Conservation (phyloP, 2,888 invertebrate genomes). For the Chrysina gloriosa region DNA sequence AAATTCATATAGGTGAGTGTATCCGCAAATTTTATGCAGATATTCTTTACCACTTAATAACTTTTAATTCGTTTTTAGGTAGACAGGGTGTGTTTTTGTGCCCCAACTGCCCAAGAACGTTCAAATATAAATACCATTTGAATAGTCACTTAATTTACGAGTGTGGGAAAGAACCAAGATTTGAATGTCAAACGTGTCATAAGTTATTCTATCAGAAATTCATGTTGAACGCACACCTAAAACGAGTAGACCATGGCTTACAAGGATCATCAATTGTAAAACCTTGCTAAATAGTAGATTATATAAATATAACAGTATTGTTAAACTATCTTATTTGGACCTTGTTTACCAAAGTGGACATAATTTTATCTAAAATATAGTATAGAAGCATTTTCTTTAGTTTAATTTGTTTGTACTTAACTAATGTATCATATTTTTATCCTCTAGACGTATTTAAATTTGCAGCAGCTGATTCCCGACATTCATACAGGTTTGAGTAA, state of each 20-base stretch:
- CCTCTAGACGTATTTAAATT: no score
- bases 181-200: slow-evolving; percentile 35
- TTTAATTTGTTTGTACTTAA: no score
- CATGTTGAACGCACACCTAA: slow-evolving; percentile 36
- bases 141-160: slow-evolving; percentile 80
- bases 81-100: slow-evolving; percentile 59
- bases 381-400: no score
- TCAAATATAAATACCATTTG: slow-evolving; percentile 77
- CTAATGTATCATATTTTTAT: no score
- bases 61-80: slow-evolving; percentile 15
- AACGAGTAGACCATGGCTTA: slow-evolving; percentile 36
- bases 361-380: no score
- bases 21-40: not conserved
- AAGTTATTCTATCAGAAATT: slow-evolving; percentile 39
- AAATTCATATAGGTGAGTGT: slow-evolving; percentile 33
- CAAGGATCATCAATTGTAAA: not conserved
- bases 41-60: not conserved
- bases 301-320: no score
- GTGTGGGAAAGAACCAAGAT: slow-evolving; percentile 67
- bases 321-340: no score
- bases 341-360: no score
- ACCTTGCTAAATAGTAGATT: no score
- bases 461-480: no score
- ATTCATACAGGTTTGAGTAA: no score
- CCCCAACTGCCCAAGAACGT: slow-evolving; percentile 78